Evolutionary conservation across 2,888 invertebrate species (phyloP).

Genomic region (Gnatocerus cornutus): DNA sequence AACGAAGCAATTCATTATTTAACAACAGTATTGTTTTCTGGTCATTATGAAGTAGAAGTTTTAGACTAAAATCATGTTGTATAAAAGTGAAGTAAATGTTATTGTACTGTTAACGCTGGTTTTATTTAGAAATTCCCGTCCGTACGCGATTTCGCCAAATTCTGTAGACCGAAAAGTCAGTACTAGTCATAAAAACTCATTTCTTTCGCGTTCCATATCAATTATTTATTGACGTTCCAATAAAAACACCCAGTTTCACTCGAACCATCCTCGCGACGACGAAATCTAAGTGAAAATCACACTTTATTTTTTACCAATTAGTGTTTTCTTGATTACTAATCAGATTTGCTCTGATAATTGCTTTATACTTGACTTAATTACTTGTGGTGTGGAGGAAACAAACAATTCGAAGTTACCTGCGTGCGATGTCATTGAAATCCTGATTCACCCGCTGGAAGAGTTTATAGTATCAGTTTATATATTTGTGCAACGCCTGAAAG

Average conservation of each 20-base stretch:
- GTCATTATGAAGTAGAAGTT: conserved; percentile 41
- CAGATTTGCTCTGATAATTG: conserved; percentile 48
- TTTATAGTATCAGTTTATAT: conserved; percentile 22
- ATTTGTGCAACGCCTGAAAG: conserved; percentile 23
- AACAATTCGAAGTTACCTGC: conserved; percentile 19
- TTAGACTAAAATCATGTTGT: conserved; percentile 32
- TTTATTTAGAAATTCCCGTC: neutral
- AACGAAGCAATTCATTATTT: conserved; percentile 26
- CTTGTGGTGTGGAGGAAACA: conserved; percentile 9
- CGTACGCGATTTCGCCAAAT: too few species aligned
- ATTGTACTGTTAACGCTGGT: conserved; percentile 31
- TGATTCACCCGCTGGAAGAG: conserved; percentile 3
- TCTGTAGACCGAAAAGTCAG: too few species aligned
- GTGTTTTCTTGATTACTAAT: conserved; percentile 40
- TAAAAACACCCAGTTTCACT: conserved; percentile 23
- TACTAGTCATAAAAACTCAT: neutral
- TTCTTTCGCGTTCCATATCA: conserved; percentile 5
- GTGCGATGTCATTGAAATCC: conserved; percentile 33
- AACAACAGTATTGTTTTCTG: conserved; percentile 47
- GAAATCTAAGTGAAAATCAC: conserved; percentile 30
- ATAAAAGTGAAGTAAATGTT: conserved; percentile 46
- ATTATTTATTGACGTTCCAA: conserved; percentile 9
- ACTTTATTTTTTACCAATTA: conserved; percentile 38
- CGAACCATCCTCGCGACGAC: conserved; percentile 10
- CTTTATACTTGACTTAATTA: conserved; percentile 40